Conservation (phyloP, 2,888 invertebrate genomes). For the Tortricodes alternella region DNA sequence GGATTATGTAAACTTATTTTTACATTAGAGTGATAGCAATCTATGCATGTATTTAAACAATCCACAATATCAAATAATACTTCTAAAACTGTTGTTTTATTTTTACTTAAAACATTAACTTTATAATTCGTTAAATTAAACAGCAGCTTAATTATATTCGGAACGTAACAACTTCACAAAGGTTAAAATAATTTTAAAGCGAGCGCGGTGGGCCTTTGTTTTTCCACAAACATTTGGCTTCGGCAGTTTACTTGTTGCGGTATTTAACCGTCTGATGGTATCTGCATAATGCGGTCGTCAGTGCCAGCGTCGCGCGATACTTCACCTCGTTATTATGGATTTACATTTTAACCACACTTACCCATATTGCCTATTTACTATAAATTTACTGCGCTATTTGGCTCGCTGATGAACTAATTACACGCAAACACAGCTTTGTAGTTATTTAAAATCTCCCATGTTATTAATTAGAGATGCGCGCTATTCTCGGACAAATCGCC, state of each 20-base stretch:
- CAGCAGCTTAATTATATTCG: constrained; percentile 13
- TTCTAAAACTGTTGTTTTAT: too few species aligned
- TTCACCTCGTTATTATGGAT: constrained; percentile 68
- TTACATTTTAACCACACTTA: constrained; percentile 68
- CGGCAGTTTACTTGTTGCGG: constrained; percentile 77
- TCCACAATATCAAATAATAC: too few species aligned
- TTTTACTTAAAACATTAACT: too few species aligned
- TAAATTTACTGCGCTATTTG: constrained; percentile 51
- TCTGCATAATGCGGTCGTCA: constrained; percentile 77
- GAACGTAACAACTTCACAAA: constrained; percentile 7
- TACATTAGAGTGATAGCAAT: not conserved
- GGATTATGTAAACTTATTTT: constrained; percentile 5
- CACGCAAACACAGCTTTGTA: not conserved
- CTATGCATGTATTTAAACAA: too few species aligned
- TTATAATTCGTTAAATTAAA: too few species aligned
- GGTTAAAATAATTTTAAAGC: constrained; percentile 26
- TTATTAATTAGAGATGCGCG: constrained; percentile 45
- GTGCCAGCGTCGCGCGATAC: constrained; percentile 58
- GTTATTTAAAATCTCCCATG: constrained; percentile 4
- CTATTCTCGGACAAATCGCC: constrained; percentile 47
- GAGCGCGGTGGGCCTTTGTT: constrained; percentile 7
- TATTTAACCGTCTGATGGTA: constrained; percentile 70
- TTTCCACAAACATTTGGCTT: constrained; percentile 47
- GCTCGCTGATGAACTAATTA: constrained; percentile 30
- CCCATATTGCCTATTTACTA: constrained; percentile 56